These are phyloP conservation scores for Isoperla grammatica DNA, from an alignment of 2,888 invertebrate genomes.

Conservation along the genomic window DNA sequence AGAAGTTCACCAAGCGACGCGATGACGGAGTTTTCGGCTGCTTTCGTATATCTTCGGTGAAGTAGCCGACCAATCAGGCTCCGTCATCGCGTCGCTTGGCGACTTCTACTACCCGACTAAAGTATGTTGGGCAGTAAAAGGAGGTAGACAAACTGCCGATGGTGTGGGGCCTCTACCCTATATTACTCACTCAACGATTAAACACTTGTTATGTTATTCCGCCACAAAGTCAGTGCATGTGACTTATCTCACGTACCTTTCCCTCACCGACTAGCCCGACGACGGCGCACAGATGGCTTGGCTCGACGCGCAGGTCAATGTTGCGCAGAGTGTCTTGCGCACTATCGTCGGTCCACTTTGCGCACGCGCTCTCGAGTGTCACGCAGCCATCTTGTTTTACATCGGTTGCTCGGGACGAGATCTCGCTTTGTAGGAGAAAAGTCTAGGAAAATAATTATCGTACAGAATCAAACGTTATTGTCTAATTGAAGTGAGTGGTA, in stretches of 20 bases:
- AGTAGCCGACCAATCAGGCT: too few species aligned
- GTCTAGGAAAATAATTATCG: not conserved
- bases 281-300: constrained; percentile 31
- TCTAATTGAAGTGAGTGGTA: too few species aligned
- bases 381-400: not conserved
- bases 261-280: constrained; percentile 36
- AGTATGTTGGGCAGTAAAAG: too few species aligned
- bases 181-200: too few species aligned
- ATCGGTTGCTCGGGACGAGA: not conserved
- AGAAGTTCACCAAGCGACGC: too few species aligned
- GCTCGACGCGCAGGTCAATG: constrained; percentile 29
- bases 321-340: constrained; percentile 32
- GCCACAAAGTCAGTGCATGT: not conserved
- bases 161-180: too few species aligned
- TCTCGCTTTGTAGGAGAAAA: not conserved
- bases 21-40: too few species aligned
- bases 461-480: constrained; percentile 32
- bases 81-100: too few species aligned
- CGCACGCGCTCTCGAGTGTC: constrained; percentile 27
- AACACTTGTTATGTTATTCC: not conserved
- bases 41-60: too few species aligned
- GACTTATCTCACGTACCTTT: constrained; percentile 26
- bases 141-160: too few species aligned
- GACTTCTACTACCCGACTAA: too few species aligned
- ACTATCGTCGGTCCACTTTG: constrained; percentile 32